Percentiles rank a stretch among this genome's conserved stretches.
Evolutionary conservation across 2,888 invertebrate genomes (phyloP).

Genomic region (Operophtera brumata): DNA sequence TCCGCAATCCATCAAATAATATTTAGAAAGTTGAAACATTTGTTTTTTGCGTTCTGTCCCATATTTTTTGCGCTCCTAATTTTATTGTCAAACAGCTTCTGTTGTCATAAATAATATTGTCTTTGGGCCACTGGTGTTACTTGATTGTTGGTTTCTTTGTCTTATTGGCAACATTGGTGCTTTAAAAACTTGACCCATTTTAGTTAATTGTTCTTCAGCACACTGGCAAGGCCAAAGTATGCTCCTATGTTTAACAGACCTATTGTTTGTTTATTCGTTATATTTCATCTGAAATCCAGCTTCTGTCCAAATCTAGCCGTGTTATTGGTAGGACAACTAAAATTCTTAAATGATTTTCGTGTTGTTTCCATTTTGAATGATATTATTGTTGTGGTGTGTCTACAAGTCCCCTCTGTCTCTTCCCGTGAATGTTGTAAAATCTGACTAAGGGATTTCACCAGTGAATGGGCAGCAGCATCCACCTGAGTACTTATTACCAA

Average conservation of each 20-base stretch:
- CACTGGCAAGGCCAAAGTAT: conserved; percentile 38
- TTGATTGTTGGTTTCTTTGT: conserved; percentile 58
- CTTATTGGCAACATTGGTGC: conserved; percentile 51
- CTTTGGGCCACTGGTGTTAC: conserved; percentile 73
- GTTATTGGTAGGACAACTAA: background rate
- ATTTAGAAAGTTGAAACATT: conserved; percentile 31
- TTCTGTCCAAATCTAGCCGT: background rate
- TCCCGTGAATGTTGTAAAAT: too few relatives aligned
- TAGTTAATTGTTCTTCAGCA: conserved; percentile 42
- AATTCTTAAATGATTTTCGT: background rate
- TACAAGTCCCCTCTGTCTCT: too few relatives aligned
- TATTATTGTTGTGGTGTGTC: too few relatives aligned
- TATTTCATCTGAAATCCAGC: conserved; percentile 3
- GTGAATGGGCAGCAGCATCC: too few relatives aligned
- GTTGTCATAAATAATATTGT: conserved; percentile 69
- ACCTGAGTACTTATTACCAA: too few relatives aligned
- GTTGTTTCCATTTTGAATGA: too few relatives aligned
- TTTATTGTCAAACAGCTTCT: conserved; percentile 61
- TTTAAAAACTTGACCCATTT: conserved; percentile 60
- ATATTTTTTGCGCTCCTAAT: conserved; percentile 50
- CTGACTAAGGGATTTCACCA: too few relatives aligned
- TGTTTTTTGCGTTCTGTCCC: conserved; percentile 34
- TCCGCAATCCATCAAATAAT: conserved; percentile 29
- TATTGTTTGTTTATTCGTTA: conserved; percentile 10
- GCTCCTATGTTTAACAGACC: conserved; percentile 13